Percentiles rank a stretch among this genome's conserved stretches.
Conservation (phyloP, 2,113 vertebrate genomes). For the Megaleporinus macrocephalus region DNA sequence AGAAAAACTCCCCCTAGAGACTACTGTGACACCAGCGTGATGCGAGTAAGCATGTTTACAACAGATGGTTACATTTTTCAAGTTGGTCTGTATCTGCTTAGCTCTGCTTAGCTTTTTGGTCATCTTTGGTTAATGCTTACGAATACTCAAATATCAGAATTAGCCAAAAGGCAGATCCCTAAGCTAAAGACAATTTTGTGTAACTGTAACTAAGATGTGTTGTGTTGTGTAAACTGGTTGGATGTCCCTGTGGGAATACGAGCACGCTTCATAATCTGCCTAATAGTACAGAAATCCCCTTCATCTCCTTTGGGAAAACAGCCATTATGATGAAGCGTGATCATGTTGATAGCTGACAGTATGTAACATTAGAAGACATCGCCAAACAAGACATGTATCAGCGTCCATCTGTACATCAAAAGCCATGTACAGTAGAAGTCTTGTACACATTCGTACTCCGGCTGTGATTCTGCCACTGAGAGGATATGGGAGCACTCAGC, state of each 20-base stretch:
- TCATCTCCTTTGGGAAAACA: not conserved
- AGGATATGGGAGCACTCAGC: slow-evolving; percentile 24
- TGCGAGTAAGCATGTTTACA: too few species aligned
- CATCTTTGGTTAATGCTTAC: too few species aligned
- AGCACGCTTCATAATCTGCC: slow-evolving; percentile 17
- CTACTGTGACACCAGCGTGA: too few species aligned
- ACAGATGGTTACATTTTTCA: too few species aligned
- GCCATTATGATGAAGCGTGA: not conserved
- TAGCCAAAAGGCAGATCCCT: too few species aligned
- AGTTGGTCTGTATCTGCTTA: too few species aligned
- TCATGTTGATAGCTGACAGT: not conserved
- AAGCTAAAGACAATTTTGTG: not conserved
- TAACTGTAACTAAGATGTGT: too few species aligned
- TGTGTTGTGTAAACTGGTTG: not conserved
- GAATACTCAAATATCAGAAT: too few species aligned
- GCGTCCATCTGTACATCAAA: not conserved
- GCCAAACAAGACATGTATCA: not conserved
- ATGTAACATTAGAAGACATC: not conserved
- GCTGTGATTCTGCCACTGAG: not conserved
- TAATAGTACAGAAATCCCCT: slow-evolving; percentile 8
- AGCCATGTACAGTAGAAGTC: not conserved
- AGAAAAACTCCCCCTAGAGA: too few species aligned
- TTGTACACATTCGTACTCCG: not conserved
- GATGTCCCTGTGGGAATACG: slow-evolving; percentile 1
- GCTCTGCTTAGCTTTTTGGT: too few species aligned